These are phyloP conservation scores for Hassar affinis DNA, from an alignment of 2,113 vertebrate genomes.

Conservation along the genomic window DNA sequence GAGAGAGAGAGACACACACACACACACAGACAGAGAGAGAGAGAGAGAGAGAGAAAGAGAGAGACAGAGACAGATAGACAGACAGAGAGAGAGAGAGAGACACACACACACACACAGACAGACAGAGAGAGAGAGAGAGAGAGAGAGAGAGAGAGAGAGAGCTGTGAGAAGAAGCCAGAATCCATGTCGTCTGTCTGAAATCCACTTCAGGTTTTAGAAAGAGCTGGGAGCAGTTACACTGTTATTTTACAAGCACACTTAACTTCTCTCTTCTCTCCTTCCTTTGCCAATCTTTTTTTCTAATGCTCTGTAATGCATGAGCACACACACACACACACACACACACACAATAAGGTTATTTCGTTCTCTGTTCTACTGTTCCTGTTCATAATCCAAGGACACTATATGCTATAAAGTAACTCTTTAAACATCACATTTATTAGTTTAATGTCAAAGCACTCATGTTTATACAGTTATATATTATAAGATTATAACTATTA, in stretches of 20 bases:
- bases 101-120: background rate
- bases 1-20: too few relatives aligned
- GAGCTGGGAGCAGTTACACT: conserved; percentile 53
- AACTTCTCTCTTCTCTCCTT: conserved; percentile 43
- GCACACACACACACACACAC: conserved; percentile 30
- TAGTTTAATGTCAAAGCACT: background rate
- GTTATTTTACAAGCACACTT: conserved; percentile 64
- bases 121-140: background rate
- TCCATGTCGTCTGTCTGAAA: background rate
- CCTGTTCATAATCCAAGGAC: background rate
- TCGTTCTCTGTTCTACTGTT: background rate
- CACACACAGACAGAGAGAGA: too few relatives aligned
- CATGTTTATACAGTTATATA: background rate
- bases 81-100: too few relatives aligned
- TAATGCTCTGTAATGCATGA: conserved; percentile 20
- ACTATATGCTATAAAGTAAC: background rate
- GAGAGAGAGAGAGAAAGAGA: too few relatives aligned
- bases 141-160: background rate
- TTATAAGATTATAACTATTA: too few relatives aligned
- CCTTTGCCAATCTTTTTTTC: conserved; percentile 40
- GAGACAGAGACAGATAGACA: too few relatives aligned
- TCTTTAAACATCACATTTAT: background rate
- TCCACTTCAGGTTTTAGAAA: conserved; percentile 65
- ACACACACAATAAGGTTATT: background rate
- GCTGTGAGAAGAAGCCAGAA: background rate